Percentiles rank a stretch among this genome's conserved stretches.
These are phyloP conservation scores for Alaudala cheleensis DNA, from an alignment of 2,113 vertebrate species.

Conservation along the genomic window DNA sequence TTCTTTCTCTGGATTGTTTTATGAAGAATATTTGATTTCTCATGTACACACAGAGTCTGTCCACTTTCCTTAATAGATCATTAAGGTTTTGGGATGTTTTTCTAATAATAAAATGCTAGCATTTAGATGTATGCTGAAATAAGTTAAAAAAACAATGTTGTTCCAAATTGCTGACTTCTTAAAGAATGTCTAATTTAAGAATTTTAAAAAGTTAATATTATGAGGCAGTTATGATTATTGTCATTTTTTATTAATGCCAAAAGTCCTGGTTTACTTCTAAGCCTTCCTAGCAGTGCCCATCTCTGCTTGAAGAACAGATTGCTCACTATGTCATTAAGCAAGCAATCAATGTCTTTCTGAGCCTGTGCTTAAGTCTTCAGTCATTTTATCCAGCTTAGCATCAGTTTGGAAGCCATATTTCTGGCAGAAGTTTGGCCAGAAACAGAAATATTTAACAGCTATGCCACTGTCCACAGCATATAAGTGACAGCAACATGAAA, in stretches of 20 bases:
- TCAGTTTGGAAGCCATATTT: not conserved
- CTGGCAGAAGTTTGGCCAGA: not conserved
- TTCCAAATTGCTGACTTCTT: not conserved
- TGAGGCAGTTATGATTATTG: not conserved
- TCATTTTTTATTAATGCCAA: not conserved
- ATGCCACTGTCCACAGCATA: not conserved
- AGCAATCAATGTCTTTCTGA: not conserved
- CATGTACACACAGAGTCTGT: not conserved
- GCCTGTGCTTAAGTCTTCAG: not conserved
- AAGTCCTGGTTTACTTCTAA: not conserved
- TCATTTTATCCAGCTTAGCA: not conserved
- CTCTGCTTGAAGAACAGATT: not conserved
- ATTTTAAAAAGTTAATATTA: not conserved
- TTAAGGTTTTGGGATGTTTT: not conserved
- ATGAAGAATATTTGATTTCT: not conserved
- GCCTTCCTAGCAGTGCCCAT: not conserved
- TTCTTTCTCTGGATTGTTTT: not conserved
- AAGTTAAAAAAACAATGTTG: not conserved
- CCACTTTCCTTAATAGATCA: not conserved
- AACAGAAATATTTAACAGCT: not conserved
- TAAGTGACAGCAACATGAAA: not conserved
- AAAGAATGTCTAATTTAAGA: not conserved
- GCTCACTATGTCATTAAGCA: not conserved
- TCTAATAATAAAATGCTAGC: not conserved
- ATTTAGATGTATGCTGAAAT: not conserved